Conservation (phyloP, 2,113 vertebrate species). For the Chaetodon trifascialis region DNA sequence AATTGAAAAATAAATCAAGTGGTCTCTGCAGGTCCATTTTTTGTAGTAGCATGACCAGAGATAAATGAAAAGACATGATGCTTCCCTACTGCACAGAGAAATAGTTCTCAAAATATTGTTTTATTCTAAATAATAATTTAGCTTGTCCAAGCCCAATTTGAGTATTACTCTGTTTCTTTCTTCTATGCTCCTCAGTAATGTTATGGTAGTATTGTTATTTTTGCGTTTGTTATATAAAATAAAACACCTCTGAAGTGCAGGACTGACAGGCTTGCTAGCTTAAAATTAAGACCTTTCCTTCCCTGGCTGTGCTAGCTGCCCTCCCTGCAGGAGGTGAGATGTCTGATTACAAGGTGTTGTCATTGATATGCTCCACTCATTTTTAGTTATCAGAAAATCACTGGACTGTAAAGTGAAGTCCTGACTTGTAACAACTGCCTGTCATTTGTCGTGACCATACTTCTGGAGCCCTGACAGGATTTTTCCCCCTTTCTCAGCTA, state of each 20-base stretch:
- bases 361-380: neutral
- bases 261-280: neutral
- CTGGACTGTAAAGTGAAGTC: neutral
- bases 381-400: conserved; percentile 8
- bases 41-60: too few species aligned
- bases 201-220: neutral
- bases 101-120: neutral
- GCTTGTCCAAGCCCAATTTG: neutral
- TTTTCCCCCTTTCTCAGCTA: neutral
- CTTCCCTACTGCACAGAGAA: neutral
- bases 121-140: neutral
- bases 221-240: conserved; percentile 26
- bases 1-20: neutral
- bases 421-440: conserved; percentile 7
- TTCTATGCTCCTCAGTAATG: neutral
- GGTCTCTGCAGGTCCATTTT: neutral
- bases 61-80: neutral
- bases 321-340: neutral
- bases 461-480: neutral
- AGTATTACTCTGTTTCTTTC: neutral
- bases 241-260: neutral
- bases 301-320: neutral
- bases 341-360: conserved; percentile 22
- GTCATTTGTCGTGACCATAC: neutral
- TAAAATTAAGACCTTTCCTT: neutral